These are phyloP conservation scores for Entomobrya multifasciata DNA, from an alignment of 2,888 invertebrate species.

Conservation along the genomic window DNA sequence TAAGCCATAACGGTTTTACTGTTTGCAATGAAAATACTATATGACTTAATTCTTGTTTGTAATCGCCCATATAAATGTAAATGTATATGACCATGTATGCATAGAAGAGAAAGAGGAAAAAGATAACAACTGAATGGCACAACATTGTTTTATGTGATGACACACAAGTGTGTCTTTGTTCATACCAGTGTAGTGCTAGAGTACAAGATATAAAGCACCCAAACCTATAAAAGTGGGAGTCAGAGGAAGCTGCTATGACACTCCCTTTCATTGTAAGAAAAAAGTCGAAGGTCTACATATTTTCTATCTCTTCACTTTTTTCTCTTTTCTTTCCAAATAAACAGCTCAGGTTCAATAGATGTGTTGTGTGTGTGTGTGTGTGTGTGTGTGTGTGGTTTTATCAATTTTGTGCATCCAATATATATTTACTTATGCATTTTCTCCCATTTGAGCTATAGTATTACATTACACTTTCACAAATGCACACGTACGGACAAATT, in stretches of 20 bases:
- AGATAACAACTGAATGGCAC: neutral
- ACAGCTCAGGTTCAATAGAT: neutral
- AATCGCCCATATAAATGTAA: no score
- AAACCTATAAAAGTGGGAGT: neutral
- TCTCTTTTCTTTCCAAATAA: conserved; percentile 10
- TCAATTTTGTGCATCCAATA: conserved; percentile 17
- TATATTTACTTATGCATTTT: conserved; percentile 39
- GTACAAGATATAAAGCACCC: no score
- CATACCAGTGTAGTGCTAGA: neutral
- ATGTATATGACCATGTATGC: no score
- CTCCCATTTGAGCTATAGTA: neutral
- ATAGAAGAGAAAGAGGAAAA: neutral
- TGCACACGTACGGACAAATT: neutral
- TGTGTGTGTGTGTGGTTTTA: conserved; percentile 19
- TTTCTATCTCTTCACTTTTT: neutral
- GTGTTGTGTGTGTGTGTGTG: no score
- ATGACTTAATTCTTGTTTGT: no score
- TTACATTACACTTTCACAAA: neutral
- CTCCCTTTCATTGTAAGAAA: conserved; percentile 48
- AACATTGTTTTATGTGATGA: neutral
- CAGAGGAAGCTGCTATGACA: conserved; percentile 11
- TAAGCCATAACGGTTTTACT: no score
- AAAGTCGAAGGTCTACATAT: conserved; percentile 33
- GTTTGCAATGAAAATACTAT: no score
- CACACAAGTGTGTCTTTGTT: neutral